These are phyloP conservation scores for Pao palembangensis DNA, from an alignment of 2,113 vertebrate species.

Conservation along the genomic window DNA sequence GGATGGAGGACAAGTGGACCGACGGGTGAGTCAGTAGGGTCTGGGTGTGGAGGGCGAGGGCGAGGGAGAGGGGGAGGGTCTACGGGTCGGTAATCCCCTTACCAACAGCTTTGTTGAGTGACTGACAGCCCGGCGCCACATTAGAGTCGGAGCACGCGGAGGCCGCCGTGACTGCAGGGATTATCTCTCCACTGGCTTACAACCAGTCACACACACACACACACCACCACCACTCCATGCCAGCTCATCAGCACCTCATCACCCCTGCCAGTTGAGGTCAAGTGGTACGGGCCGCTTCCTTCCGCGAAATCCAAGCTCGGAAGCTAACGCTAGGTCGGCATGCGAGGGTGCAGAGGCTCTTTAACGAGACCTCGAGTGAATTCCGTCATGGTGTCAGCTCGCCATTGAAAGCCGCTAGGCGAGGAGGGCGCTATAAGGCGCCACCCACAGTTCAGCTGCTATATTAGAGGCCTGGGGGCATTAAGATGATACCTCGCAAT, in stretches of 20 bases:
- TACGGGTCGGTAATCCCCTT: constrained; percentile 75
- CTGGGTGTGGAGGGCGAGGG: constrained; percentile 1
- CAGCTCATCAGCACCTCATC: constrained; percentile 21
- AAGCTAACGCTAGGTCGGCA: constrained; percentile 25
- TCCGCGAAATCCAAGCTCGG: constrained; percentile 28
- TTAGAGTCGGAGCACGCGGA: constrained; percentile 48
- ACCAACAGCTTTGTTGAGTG: constrained; percentile 78
- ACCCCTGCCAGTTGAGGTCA: constrained; percentile 63
- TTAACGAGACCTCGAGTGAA: constrained; percentile 52
- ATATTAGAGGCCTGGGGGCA: constrained; percentile 19
- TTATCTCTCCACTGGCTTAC: constrained; percentile 63
- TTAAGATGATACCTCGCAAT: constrained; percentile 12
- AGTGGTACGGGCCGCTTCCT: constrained; percentile 70
- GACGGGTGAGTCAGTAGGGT: constrained; percentile 11
- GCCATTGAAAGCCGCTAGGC: no score
- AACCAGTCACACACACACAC: not conserved
- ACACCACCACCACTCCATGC: not conserved
- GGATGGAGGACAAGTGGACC: constrained; percentile 27
- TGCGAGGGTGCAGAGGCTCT: constrained; percentile 50
- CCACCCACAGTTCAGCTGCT: constrained; percentile 5
- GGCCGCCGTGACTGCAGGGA: constrained; percentile 61
- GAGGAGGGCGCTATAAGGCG: no score
- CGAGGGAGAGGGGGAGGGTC: constrained; percentile 48
- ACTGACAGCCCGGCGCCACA: constrained; percentile 74
- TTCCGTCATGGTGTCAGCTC: constrained; percentile 46